Evolutionary conservation across 2,888 invertebrate genomes (phyloP), one percentile per base, ranked within the genome.

Genomic region (Metellina segmentata): DNA sequence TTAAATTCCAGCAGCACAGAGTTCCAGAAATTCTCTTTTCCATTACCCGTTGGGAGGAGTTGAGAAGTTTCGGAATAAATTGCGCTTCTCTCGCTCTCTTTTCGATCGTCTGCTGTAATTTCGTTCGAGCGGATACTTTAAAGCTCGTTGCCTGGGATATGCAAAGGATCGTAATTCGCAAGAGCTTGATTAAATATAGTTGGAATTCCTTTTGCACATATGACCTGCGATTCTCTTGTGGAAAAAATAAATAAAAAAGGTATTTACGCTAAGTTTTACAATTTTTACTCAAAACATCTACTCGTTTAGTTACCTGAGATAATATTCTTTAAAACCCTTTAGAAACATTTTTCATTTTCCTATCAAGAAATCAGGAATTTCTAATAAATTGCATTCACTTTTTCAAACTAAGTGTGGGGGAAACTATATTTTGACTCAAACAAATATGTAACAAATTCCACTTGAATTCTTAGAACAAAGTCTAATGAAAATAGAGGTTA

Each of bases 1-100:
- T 90, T 90, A 90, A 90, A 90, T 90, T 90, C 90, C 90, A 90
- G 86, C 69, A 86, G 85, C 86, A 79, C 85, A 82, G 86, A 90
- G 90, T 90, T 90, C 90, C 77, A 86, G 86, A 90, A 90, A 90
- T 90, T 90, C 90, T 90, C 90, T 90, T 90, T 90, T 90, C 90
- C 90, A 90, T 90, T 90, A 90, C 90, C 70, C 81, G 77, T 53
- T 85, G 90, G 86, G 90, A 77, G 90, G 90, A 90, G 90, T 86
- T 86, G 86, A 86, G 90, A 90, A 90, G 85, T 85, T 90, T 90
- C 81, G 75, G 90, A 90, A 90, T 90, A 90, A 90, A 90, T 90
- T 90, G 90, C 90, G 86, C 81, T 16, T 34, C 74, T 20, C 74
- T 49, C 72, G 49, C 71, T 81, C 81, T 89, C 86, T 78, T 78